phyloP scores from a whole-genome alignment of 2,888 invertebrate genomes.

The Xestia c-nigrum region DNA sequence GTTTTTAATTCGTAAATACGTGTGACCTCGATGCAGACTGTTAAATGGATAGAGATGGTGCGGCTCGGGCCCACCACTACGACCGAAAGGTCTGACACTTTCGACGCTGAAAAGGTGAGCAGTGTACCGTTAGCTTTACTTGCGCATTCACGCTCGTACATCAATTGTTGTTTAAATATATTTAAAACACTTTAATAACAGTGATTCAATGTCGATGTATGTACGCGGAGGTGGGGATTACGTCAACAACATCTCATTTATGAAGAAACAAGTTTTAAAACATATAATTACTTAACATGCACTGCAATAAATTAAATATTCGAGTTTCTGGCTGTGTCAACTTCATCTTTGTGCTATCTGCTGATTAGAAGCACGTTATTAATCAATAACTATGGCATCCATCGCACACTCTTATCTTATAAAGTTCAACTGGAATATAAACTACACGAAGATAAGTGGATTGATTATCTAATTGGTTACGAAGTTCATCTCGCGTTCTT shows the following conservation, averaged over 20 bases:
- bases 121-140: conserved; percentile 70
- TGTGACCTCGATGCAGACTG: conserved; percentile 83
- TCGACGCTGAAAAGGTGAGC: conserved; percentile 86
- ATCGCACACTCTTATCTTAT: conserved; percentile 48
- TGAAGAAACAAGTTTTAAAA: conserved; percentile 33
- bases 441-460: conserved; percentile 41
- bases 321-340: conserved; percentile 21
- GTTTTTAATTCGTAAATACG: conserved; percentile 64
- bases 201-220: conserved; percentile 51
- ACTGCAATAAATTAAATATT: conserved; percentile 27
- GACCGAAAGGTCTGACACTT: conserved; percentile 80
- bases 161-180: conserved; percentile 37
- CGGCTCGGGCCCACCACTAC: conserved; percentile 80
- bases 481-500: conserved; percentile 36
- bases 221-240: conserved; percentile 42
- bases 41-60: conserved; percentile 89
- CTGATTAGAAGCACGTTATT: conserved; percentile 43
- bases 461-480: conserved; percentile 45
- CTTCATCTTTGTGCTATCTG: conserved; percentile 30
- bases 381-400: conserved; percentile 43
- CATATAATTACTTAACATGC: conserved; percentile 30
- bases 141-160: conserved; percentile 27
- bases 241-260: conserved; percentile 50
- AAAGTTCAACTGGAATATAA: conserved; percentile 57
- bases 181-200: conserved; percentile 26